These are phyloP conservation scores for Armadillidium nasatum DNA, from an alignment of 1,140 invertebrate species.

Conservation along the genomic window DNA sequence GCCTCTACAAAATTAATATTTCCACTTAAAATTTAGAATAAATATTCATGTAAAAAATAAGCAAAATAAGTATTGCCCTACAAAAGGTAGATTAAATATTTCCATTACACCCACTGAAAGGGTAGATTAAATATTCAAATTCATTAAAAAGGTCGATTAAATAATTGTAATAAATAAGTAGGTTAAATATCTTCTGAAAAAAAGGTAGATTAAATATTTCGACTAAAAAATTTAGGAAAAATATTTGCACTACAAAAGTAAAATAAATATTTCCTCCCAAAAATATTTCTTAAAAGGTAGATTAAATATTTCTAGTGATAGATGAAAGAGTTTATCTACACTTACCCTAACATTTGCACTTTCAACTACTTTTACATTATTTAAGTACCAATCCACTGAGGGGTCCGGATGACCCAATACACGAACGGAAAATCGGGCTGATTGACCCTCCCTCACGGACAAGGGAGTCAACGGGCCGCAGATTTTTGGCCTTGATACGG, in stretches of 20 bases:
- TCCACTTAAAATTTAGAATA: no score
- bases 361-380: slow-evolving; percentile 62
- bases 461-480: slow-evolving; percentile 36
- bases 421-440: slow-evolving; percentile 35
- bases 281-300: neutral
- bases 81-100: no score
- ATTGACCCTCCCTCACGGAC: slow-evolving; percentile 32
- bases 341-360: neutral
- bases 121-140: no score
- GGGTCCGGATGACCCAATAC: slow-evolving; percentile 63
- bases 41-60: no score
- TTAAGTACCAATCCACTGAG: slow-evolving; percentile 84
- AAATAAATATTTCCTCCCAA: neutral
- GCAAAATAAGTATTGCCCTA: no score
- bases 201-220: neutral
- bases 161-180: neutral
- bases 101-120: no score
- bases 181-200: neutral
- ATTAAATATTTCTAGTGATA: no score
- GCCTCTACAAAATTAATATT: no score
- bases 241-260: neutral
- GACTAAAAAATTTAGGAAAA: neutral
- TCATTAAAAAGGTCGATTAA: no score
- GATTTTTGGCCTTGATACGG: slow-evolving; percentile 28
- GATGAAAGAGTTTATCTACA: neutral